A percentile compares a stretch with the other conserved stretches of the same genome.
These are phyloP conservation scores for Taurulus bubalis DNA, from an alignment of 2,113 vertebrate genomes.

Conservation along the genomic window DNA sequence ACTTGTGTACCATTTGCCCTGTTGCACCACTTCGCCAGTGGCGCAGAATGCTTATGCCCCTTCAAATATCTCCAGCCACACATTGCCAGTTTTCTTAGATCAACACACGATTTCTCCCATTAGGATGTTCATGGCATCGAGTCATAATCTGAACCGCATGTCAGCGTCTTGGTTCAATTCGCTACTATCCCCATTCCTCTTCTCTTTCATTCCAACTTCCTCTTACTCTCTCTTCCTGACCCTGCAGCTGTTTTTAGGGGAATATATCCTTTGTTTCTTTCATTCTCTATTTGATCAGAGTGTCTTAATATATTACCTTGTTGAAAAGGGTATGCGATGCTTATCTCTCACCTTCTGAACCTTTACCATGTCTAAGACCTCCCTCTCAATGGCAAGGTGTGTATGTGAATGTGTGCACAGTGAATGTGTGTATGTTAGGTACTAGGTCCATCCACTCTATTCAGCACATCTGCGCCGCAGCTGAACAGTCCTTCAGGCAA, in stretches of 20 bases:
- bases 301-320: conserved; percentile 44
- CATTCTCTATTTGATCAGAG: conserved; percentile 45
- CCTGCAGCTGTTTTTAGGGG: conserved; percentile 54
- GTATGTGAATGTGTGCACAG: conserved; percentile 41
- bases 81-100: conserved; percentile 45
- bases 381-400: conserved; percentile 21
- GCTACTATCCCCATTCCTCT: conserved; percentile 63
- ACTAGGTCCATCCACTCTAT: conserved; percentile 50
- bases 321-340: conserved; percentile 24
- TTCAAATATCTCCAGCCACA: conserved; percentile 41
- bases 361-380: conserved; percentile 42
- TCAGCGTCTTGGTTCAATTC: conserved; percentile 53
- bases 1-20: conserved; percentile 9
- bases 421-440: conserved; percentile 55
- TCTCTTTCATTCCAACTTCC: conserved; percentile 67
- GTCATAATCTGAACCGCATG: conserved; percentile 73
- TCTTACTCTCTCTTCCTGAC: conserved; percentile 61
- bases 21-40: not conserved
- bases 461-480: conserved; percentile 81
- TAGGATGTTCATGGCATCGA: conserved; percentile 65
- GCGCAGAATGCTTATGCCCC: conserved; percentile 17
- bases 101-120: conserved; percentile 49
- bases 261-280: conserved; percentile 55
- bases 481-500: conserved; percentile 74
- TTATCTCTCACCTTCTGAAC: conserved; percentile 50